Conservation (phyloP, 1,140 invertebrate genomes). For the Drosophila watanabei region DNA sequence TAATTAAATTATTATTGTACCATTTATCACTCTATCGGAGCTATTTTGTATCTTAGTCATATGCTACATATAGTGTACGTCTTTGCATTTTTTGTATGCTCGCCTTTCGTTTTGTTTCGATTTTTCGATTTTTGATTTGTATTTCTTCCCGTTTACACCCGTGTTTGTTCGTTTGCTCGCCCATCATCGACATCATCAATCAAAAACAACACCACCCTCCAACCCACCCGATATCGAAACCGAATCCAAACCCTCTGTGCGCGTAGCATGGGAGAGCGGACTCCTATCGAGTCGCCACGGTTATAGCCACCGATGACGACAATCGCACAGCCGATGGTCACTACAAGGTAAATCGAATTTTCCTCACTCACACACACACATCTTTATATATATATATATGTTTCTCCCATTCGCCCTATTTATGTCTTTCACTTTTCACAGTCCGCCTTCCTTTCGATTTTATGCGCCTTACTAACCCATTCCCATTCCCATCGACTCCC, state of each 20-base stretch:
- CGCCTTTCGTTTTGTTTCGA: constrained; percentile 49
- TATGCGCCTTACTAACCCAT: constrained; percentile 35
- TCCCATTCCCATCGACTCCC: constrained; percentile 27
- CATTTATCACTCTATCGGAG: constrained; percentile 17
- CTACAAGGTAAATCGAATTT: constrained; percentile 91
- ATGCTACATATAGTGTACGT: constrained; percentile 19
- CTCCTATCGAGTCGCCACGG: constrained; percentile 96
- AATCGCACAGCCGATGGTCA: constrained; percentile 97
- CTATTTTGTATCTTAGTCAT: constrained; percentile 21
- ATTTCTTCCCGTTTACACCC: constrained; percentile 44
- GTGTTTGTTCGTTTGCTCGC: constrained; percentile 34
- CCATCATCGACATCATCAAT: constrained; percentile 77
- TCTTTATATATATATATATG: not conserved
- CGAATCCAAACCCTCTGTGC: constrained; percentile 87
- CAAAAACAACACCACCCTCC: constrained; percentile 56
- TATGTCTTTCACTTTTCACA: constrained; percentile 47
- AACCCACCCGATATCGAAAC: constrained; percentile 22
- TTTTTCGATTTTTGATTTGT: constrained; percentile 71
- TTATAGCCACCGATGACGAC: constrained; percentile 95
- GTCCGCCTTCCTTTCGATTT: constrained; percentile 15
- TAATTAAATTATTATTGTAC: constrained; percentile 2
- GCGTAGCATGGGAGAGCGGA: constrained; percentile 96
- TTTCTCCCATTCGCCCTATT: constrained; percentile 36
- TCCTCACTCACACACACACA: constrained; percentile 34
- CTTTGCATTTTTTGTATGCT: constrained; percentile 54